Evolutionary conservation across 2,113 vertebrate genomes (phyloP).

Genomic region (Crotalus viridis): DNA sequence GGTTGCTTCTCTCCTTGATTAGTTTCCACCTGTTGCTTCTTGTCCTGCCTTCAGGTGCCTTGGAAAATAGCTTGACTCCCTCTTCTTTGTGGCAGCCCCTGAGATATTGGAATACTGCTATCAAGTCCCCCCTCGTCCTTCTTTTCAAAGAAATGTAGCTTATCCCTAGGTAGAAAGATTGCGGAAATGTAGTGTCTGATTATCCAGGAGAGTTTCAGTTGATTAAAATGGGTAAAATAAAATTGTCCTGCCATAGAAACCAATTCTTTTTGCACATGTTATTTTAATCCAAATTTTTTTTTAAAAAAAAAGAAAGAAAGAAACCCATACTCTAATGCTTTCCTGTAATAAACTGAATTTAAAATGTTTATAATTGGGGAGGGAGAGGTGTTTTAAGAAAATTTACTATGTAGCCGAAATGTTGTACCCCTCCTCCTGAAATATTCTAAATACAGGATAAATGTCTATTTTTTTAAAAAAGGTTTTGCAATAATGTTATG

Average conservation of each 20-base stretch:
- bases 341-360: background rate
- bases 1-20: too few relatives aligned
- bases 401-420: background rate
- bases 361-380: background rate
- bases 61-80: too few relatives aligned
- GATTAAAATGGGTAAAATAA: background rate
- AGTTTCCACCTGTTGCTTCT: too few relatives aligned
- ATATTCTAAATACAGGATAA: background rate
- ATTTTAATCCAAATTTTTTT: background rate
- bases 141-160: background rate
- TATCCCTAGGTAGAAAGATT: background rate
- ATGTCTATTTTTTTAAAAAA: background rate
- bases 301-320: too few relatives aligned
- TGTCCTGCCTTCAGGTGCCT: too few relatives aligned
- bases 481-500: background rate
- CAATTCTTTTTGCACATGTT: background rate
- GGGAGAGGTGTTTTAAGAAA: background rate
- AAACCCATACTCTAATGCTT: background rate
- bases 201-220: background rate
- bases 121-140: too few relatives aligned
- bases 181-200: background rate
- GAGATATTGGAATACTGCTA: too few relatives aligned
- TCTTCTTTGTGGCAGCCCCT: too few relatives aligned
- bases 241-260: background rate
- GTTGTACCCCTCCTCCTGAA: background rate